These are phyloP conservation scores for Mesembrinibis cayennensis DNA, from an alignment of 2,113 vertebrate genomes.

Conservation along the genomic window DNA sequence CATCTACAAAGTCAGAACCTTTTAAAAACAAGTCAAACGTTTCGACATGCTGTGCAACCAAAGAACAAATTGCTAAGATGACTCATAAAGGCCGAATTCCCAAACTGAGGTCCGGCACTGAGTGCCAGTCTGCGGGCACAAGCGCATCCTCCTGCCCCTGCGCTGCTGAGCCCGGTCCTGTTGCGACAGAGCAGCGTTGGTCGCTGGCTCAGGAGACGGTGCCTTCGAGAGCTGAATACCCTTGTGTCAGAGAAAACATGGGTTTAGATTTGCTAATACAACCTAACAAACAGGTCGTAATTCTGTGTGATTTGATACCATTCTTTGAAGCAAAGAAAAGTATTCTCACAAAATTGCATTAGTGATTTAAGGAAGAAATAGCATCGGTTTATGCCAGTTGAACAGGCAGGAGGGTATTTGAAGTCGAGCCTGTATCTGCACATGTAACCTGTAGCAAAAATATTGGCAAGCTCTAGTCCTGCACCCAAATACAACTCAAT, in stretches of 20 bases:
- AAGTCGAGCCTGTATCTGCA: background rate
- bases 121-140: background rate
- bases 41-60: background rate
- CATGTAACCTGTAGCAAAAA: background rate
- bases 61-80: background rate
- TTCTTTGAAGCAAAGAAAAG: background rate
- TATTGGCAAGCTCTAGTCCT: background rate
- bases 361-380: background rate
- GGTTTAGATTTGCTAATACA: background rate
- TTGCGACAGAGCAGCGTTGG: background rate
- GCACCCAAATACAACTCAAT: background rate
- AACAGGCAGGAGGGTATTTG: background rate
- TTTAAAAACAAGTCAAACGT: background rate
- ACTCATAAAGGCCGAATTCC: background rate
- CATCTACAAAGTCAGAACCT: background rate
- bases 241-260: background rate
- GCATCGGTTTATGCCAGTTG: background rate
- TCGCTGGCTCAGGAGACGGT: background rate
- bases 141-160: background rate
- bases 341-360: background rate
- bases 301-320: background rate
- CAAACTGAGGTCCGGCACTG: background rate
- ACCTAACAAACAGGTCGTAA: background rate
- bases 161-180: background rate
- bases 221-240: background rate